Conservation (phyloP, 2,113 vertebrate species). For the Circaetus cinerascens region DNA sequence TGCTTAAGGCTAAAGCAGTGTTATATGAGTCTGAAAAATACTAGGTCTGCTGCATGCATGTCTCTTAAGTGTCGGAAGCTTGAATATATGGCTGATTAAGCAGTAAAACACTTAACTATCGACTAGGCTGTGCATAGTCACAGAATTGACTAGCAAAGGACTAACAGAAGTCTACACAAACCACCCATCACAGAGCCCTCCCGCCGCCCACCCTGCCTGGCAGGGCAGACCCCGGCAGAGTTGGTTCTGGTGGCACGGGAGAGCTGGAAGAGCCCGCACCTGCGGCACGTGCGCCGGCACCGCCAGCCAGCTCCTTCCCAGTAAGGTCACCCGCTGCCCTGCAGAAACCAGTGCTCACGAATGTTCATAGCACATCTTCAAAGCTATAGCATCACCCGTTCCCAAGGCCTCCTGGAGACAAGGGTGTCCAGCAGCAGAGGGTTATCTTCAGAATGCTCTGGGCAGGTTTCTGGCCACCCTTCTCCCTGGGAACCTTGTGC, state of each 20-base stretch:
- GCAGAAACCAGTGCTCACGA: rapidly evolving
- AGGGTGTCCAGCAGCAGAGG: background rate
- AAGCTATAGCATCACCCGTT: rapidly evolving
- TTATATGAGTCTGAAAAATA: background rate
- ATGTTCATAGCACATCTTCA: rapidly evolving
- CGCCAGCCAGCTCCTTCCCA: background rate
- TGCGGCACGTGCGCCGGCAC: rapidly evolving
- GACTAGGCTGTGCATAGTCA: background rate
- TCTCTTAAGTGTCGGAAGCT: background rate
- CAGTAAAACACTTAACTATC: background rate
- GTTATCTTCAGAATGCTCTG: background rate
- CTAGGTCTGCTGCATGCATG: rapidly evolving
- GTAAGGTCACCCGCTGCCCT: background rate
- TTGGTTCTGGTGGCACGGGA: background rate
- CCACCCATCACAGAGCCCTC: background rate
- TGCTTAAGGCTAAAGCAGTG: background rate
- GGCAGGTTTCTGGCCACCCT: background rate
- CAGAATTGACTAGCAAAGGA: background rate
- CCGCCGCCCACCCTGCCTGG: background rate
- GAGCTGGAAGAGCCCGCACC: background rate
- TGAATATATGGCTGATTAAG: background rate
- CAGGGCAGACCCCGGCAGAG: background rate
- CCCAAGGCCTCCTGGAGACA: background rate
- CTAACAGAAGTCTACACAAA: background rate
- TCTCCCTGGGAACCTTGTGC: rapidly evolving